Conservation (phyloP, 2,888 invertebrate genomes). For the Terebella lapidaria region DNA sequence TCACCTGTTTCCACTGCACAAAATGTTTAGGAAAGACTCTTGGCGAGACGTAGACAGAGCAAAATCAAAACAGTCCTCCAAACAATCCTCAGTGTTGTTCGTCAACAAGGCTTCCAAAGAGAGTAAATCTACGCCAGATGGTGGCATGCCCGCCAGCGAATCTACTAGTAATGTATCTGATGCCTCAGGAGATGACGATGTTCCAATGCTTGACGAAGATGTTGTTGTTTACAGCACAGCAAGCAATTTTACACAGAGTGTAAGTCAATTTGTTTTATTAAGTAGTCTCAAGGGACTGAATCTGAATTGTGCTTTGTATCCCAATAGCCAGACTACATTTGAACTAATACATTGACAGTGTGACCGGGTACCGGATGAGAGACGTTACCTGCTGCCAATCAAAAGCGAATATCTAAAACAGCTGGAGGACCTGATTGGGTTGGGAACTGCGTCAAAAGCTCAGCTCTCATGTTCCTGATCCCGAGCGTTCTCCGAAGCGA, state of each 20-base stretch:
- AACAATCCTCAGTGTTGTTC: not conserved
- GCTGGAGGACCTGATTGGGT: slow-evolving; percentile 38
- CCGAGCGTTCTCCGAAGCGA: too few species aligned
- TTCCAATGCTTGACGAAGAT: not conserved
- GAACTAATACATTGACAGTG: too few species aligned
- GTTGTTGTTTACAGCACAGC: not conserved
- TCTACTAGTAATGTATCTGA: too few species aligned
- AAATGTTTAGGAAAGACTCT: slow-evolving; percentile 28
- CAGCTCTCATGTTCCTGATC: too few species aligned
- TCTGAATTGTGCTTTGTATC: too few species aligned
- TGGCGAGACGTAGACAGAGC: not conserved
- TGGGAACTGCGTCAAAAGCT: not conserved
- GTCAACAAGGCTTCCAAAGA: not conserved
- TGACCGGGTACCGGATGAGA: slow-evolving; percentile 35
- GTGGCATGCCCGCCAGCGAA: too few species aligned
- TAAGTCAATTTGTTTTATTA: too few species aligned
- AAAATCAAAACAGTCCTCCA: not conserved
- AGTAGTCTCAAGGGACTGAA: too few species aligned
- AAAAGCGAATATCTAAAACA: slow-evolving; percentile 43
- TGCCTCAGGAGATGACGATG: too few species aligned
- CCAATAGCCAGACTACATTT: too few species aligned
- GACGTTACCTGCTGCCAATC: slow-evolving; percentile 43
- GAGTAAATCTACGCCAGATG: too few species aligned
- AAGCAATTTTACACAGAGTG: slow-evolving; percentile 5
- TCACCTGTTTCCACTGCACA: slow-evolving; percentile 58